These are phyloP conservation scores for Heliothis virescens DNA, from an alignment of 1,140 invertebrate species.

Conservation along the genomic window DNA sequence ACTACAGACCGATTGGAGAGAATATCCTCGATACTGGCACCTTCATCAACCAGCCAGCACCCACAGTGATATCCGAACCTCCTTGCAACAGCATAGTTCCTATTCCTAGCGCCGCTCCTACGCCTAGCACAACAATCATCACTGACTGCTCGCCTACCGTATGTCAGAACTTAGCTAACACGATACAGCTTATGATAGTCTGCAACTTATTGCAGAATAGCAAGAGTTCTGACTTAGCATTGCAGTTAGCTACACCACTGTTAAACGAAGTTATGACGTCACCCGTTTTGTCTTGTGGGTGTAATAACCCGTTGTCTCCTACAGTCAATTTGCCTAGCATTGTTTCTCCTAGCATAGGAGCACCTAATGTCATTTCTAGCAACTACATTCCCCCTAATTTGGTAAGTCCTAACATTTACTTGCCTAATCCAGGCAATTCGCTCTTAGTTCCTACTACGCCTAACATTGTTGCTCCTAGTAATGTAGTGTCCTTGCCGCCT, in stretches of 20 bases:
- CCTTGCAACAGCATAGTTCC: slow-evolving; percentile 44
- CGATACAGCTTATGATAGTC: slow-evolving; percentile 77
- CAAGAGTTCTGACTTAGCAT: slow-evolving; percentile 58
- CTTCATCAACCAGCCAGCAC: slow-evolving; percentile 8
- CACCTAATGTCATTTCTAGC: slow-evolving; percentile 11
- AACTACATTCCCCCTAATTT: slow-evolving; percentile 16
- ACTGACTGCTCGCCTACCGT: slow-evolving; percentile 75
- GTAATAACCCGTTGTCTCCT: slow-evolving; percentile 59
- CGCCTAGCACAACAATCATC: slow-evolving; percentile 66
- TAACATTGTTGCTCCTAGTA: slow-evolving; percentile 16
- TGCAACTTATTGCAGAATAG: slow-evolving; percentile 70
- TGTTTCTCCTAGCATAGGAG: too few species aligned
- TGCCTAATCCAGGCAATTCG: slow-evolving; percentile 31
- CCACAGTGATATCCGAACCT: slow-evolving; percentile 46
- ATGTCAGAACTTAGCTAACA: slow-evolving; percentile 74
- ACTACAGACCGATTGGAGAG: slow-evolving; percentile 54
- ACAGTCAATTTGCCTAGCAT: slow-evolving; percentile 43
- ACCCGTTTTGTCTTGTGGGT: slow-evolving; percentile 61
- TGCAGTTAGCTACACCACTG: slow-evolving; percentile 65
- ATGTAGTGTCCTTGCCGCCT: background rate
- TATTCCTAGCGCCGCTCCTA: slow-evolving; percentile 36
- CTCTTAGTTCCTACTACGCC: slow-evolving; percentile 4
- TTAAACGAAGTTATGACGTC: slow-evolving; percentile 67
- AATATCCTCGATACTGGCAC: slow-evolving; percentile 36
- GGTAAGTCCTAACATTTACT: background rate